Evolutionary conservation across 2,888 invertebrate species (phyloP).

Genomic region (Cephus sareptanus): DNA sequence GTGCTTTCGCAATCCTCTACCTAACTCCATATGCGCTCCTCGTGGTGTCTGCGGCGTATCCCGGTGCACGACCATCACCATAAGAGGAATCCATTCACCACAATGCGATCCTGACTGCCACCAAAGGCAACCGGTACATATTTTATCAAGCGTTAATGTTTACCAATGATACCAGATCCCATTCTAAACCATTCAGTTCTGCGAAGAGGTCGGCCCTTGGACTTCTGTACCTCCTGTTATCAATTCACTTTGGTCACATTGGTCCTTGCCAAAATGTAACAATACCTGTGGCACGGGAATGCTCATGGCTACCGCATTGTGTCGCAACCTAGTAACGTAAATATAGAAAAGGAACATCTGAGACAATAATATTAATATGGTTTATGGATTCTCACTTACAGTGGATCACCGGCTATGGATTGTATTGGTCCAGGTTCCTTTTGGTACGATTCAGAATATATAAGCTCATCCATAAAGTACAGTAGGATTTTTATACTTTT

Average conservation of each 20-base stretch:
- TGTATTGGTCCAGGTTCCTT: conserved; percentile 64
- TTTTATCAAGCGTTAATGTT: background rate
- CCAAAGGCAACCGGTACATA: conserved; percentile 58
- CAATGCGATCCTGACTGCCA: conserved; percentile 59
- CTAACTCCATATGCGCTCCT: conserved; percentile 59
- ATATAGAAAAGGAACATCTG: conserved; percentile 25
- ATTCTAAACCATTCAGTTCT: conserved; percentile 51
- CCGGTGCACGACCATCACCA: conserved; percentile 51
- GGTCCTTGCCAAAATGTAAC: conserved; percentile 53
- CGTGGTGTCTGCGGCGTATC: conserved; percentile 63
- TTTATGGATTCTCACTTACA: conserved; percentile 33
- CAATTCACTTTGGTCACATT: conserved; percentile 61
- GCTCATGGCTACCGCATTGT: conserved; percentile 51
- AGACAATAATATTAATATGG: conserved; percentile 20
- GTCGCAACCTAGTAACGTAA: conserved; percentile 63
- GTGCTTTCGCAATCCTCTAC: conserved; percentile 63
- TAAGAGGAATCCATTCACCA: conserved; percentile 57
- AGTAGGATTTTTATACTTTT: background rate
- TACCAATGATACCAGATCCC: background rate
- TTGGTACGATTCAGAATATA: conserved; percentile 49
- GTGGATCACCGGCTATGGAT: conserved; percentile 56
- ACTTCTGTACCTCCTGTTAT: conserved; percentile 51
- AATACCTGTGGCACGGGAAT: conserved; percentile 45
- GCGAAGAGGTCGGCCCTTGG: conserved; percentile 55
- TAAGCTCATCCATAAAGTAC: too few relatives aligned